These are phyloP conservation scores for Dione vanillae DNA, from an alignment of 2,888 invertebrate species.

Conservation along the genomic window DNA sequence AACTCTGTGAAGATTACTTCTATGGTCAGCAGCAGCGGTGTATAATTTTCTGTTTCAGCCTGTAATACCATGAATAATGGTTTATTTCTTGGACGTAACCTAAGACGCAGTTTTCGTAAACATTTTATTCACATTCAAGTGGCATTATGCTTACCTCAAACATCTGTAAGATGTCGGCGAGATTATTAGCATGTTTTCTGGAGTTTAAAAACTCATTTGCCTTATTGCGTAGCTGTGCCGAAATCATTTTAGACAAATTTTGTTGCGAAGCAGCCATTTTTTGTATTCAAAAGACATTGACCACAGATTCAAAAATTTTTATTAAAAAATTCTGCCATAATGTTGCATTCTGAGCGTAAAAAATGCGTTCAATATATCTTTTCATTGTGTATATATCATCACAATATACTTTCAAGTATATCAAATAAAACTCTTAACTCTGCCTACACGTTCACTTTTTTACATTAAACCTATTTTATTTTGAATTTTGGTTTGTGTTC, in stretches of 20 bases:
- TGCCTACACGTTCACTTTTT: too few relatives aligned
- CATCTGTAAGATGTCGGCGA: constrained; percentile 87
- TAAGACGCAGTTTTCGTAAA: constrained; percentile 49
- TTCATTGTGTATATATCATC: not conserved
- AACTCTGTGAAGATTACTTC: constrained; percentile 89
- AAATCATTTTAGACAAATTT: constrained; percentile 83
- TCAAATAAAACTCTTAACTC: too few relatives aligned
- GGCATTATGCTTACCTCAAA: constrained; percentile 82
- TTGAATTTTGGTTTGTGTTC: too few relatives aligned
- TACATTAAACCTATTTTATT: too few relatives aligned
- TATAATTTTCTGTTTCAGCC: constrained; percentile 76
- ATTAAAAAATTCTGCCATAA: constrained; percentile 3
- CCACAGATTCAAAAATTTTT: constrained; percentile 31
- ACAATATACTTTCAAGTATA: not conserved
- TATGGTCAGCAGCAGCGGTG: constrained; percentile 86
- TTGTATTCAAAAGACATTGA: constrained; percentile 65
- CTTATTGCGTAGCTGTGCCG: constrained; percentile 87
- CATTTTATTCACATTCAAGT: constrained; percentile 39
- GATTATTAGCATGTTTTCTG: constrained; percentile 86
- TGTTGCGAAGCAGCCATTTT: constrained; percentile 75
- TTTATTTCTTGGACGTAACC: constrained; percentile 52
- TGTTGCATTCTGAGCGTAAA: not conserved
- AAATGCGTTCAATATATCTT: constrained; percentile 13
- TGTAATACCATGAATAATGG: constrained; percentile 64
- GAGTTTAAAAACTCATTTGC: constrained; percentile 89